These are phyloP conservation scores for Acleris emargana DNA, from an alignment of 2,888 invertebrate genomes.

Conservation along the genomic window DNA sequence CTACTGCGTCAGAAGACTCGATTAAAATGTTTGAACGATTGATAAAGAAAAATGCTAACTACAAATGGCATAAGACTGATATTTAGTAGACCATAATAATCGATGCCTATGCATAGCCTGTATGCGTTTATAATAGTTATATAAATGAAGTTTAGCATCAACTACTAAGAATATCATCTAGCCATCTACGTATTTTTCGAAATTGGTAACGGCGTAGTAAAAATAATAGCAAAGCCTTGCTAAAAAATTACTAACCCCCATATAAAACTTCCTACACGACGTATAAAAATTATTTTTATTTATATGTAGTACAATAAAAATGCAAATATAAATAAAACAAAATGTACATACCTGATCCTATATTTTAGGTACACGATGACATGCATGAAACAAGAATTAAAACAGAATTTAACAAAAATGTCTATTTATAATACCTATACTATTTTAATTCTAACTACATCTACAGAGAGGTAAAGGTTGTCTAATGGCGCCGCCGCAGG, in stretches of 20 bases:
- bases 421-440: no score
- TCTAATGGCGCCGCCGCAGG: background rate
- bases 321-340: conserved; percentile 4
- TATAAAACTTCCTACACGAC: conserved; percentile 34
- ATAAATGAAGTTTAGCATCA: conserved; percentile 45
- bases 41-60: conserved; percentile 41
- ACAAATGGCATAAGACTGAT: conserved; percentile 21
- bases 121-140: conserved; percentile 42
- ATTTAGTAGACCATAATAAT: conserved; percentile 8
- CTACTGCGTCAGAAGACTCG: conserved; percentile 38
- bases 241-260: conserved; percentile 50
- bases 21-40: conserved; percentile 36
- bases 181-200: conserved; percentile 50
- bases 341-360: conserved; percentile 76
- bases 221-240: conserved; percentile 47
- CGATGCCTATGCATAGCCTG: conserved; percentile 19
- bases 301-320: conserved; percentile 10
- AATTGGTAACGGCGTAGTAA: conserved; percentile 31
- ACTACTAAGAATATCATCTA: conserved; percentile 49
- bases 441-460: no score
- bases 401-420: no score
- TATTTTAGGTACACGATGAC: conserved; percentile 40
- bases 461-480: no score
- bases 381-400: conserved; percentile 65
- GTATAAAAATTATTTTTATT: conserved; percentile 21